Evolutionary conservation across 2,888 invertebrate genomes (phyloP).

Genomic region (Torymus tubicola): DNA sequence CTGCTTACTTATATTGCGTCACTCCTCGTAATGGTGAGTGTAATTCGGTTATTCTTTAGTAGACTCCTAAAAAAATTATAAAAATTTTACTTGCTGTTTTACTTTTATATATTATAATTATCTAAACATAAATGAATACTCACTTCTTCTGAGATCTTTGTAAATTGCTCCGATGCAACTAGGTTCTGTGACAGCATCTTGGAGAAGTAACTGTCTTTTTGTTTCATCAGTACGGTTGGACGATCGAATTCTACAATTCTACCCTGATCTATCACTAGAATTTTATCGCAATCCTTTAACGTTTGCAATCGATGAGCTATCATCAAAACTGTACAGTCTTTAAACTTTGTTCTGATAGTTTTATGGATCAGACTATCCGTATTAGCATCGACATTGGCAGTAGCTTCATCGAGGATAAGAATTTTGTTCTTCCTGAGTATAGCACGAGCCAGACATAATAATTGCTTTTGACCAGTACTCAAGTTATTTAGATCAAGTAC

Average conservation of each 20-base stretch:
- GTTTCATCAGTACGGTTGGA: slow-evolving; percentile 82
- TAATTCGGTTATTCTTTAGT: too few species aligned
- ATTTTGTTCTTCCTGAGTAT: slow-evolving; percentile 90
- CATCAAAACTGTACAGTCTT: slow-evolving; percentile 79
- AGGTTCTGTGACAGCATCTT: slow-evolving; percentile 79
- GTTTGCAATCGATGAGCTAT: slow-evolving; percentile 81
- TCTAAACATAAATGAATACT: too few species aligned
- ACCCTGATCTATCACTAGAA: slow-evolving; percentile 79
- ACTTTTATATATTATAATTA: too few species aligned
- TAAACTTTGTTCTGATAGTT: slow-evolving; percentile 78
- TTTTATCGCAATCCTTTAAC: slow-evolving; percentile 80
- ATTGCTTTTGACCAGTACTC: slow-evolving; percentile 92
- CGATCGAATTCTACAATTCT: slow-evolving; percentile 81
- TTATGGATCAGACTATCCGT: slow-evolving; percentile 79
- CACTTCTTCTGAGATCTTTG: too few species aligned
- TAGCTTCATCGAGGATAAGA: slow-evolving; percentile 93
- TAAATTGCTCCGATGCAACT: too few species aligned
- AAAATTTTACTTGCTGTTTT: too few species aligned
- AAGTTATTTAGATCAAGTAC: slow-evolving; percentile 83
- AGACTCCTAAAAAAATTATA: too few species aligned
- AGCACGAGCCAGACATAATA: slow-evolving; percentile 92
- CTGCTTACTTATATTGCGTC: not conserved
- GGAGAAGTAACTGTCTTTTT: slow-evolving; percentile 80
- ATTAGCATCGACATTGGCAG: slow-evolving; percentile 94
- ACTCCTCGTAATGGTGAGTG: too few species aligned